Percentiles rank a stretch among this genome's conserved stretches.
Evolutionary conservation across 2,797 vertebrate species (phyloP).

Genomic region (Balearica regulorum): DNA sequence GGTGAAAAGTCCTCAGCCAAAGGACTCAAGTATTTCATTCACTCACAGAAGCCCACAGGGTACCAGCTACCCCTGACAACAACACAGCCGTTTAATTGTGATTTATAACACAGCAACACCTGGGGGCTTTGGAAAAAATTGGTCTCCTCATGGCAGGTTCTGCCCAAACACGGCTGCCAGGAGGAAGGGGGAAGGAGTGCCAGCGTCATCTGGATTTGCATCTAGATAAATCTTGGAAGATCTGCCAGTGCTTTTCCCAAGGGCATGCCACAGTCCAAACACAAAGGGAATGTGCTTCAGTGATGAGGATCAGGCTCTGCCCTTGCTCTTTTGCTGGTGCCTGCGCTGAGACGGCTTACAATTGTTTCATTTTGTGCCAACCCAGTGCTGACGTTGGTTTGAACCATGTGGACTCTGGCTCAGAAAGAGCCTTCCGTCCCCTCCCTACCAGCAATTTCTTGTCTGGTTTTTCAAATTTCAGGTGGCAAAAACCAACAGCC

Average conservation of each 20-base stretch:
- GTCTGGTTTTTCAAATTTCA: background rate
- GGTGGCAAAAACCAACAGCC: background rate
- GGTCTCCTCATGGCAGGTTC: background rate
- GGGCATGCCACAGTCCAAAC: background rate
- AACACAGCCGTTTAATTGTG: background rate
- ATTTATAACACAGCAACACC: background rate
- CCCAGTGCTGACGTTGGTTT: background rate
- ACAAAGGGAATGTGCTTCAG: background rate
- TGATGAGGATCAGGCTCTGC: background rate
- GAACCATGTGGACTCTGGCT: background rate
- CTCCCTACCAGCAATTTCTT: background rate
- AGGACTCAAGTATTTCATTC: too few relatives aligned
- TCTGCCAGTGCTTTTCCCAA: background rate
- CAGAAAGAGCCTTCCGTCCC: background rate
- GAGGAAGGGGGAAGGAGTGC: background rate
- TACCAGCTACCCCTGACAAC: fast-evolving
- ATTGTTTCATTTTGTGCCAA: background rate
- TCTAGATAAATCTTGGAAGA: background rate
- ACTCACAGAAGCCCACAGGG: background rate
- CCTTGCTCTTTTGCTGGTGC: background rate
- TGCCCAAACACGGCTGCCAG: background rate
- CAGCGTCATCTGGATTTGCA: background rate
- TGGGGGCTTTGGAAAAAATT: background rate
- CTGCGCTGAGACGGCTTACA: background rate
- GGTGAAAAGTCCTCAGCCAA: background rate